phyloP scores from a whole-genome alignment of 2,113 vertebrate genomes.

The Anthoscopus minutus region DNA sequence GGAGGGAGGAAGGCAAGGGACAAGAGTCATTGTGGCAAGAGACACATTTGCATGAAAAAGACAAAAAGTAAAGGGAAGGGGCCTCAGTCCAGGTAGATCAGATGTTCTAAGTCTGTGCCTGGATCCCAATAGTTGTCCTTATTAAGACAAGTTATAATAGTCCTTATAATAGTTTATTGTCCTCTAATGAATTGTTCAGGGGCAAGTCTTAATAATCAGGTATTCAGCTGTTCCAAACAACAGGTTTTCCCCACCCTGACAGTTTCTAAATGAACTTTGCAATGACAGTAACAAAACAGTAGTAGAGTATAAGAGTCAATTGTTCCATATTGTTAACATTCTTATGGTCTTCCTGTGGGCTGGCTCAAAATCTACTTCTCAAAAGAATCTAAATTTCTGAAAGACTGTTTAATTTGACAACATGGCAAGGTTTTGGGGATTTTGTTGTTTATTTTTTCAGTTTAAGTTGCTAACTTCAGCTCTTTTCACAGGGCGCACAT shows the following conservation, averaged over 20 bases:
- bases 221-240: not conserved
- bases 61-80: not conserved
- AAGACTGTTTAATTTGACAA: not conserved
- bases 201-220: not conserved
- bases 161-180: not conserved
- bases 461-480: not conserved
- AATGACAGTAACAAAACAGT: not conserved
- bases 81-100: not conserved
- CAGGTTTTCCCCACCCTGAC: not conserved
- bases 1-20: not conserved
- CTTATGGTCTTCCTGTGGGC: not conserved
- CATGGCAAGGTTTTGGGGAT: not conserved
- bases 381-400: not conserved
- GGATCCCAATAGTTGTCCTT: not conserved
- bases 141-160: not conserved
- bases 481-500: conserved; percentile 75
- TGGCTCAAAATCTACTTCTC: not conserved
- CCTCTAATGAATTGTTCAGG: not conserved
- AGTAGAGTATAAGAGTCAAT: not conserved
- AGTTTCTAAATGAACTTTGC: not conserved
- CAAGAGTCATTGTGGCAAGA: not conserved
- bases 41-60: not conserved
- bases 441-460: not conserved
- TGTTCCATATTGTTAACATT: not conserved
- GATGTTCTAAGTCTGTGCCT: not conserved